These are phyloP conservation scores for Pseudorhiza aurosa DNA, from an alignment of 30 jellyfish, hydroid and myxozoan genomes.

Conservation along the genomic window DNA sequence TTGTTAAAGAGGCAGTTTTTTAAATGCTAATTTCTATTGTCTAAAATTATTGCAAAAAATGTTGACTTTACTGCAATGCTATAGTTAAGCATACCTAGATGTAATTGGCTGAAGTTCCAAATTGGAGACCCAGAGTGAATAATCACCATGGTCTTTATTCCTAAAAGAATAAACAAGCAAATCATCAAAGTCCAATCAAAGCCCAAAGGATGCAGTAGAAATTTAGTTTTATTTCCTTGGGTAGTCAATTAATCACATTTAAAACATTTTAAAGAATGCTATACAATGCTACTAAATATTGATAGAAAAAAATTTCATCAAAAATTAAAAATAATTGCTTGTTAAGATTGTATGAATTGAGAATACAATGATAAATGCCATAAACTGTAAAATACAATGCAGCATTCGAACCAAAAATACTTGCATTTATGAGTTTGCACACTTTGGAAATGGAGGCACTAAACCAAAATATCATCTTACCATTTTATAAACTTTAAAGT, in stretches of 20 bases:
- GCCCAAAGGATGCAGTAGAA: not conserved
- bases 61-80: too few species aligned
- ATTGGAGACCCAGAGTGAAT: constrained; percentile 66
- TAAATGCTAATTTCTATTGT: too few species aligned
- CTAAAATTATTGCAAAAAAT: too few species aligned
- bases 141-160: constrained; percentile 91
- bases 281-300: too few species aligned
- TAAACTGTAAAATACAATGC: not conserved
- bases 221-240: not conserved
- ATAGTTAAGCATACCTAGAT: constrained; percentile 34
- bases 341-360: not conserved
- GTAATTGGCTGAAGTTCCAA: constrained; percentile 72
- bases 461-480: constrained; percentile 20
- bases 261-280: too few species aligned
- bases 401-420: not conserved
- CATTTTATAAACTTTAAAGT: constrained; percentile 34
- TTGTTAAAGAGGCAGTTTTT: too few species aligned
- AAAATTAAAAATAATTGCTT: not conserved
- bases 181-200: not conserved
- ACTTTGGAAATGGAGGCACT: constrained; percentile 19
- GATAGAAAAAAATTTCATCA: not conserved
- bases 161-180: constrained; percentile 25
- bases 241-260: not conserved
- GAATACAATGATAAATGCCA: not conserved
- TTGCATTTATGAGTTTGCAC: constrained; percentile 18